Conservation (phyloP, 2,888 invertebrate species). For the Phalera bucephala region DNA sequence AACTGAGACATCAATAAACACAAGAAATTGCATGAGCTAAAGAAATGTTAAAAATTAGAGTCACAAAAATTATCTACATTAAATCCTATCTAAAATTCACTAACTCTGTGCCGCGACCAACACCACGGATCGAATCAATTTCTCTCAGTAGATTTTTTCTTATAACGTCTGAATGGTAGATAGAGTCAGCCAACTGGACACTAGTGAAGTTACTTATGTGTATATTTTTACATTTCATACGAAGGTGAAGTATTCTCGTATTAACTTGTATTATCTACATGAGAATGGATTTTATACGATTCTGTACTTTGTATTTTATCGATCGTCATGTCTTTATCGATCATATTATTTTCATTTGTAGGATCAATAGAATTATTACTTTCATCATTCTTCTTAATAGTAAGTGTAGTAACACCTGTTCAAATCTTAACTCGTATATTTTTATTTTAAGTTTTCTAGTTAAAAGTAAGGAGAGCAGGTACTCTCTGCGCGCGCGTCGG, state of each 20-base stretch:
- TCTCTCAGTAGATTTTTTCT: conserved; percentile 50
- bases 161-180: conserved; percentile 44
- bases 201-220: conserved; percentile 15
- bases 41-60: no score
- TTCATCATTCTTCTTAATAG: background rate
- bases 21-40: no score
- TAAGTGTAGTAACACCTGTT: background rate
- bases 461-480: conserved; percentile 75
- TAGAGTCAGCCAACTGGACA: conserved; percentile 46
- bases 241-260: no score
- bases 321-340: background rate
- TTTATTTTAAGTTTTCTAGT: conserved; percentile 29
- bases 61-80: no score
- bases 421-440: background rate
- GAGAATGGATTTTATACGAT: background rate
- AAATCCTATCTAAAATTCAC: conserved; percentile 28
- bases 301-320: conserved; percentile 1
- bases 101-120: conserved; percentile 35
- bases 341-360: no score
- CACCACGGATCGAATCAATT: conserved; percentile 60
- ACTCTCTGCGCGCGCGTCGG: conserved; percentile 60
- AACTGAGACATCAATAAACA: no score
- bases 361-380: background rate
- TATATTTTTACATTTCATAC: conserved; percentile 10
- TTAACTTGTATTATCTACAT: no score